Evolutionary conservation across 2,797 vertebrate genomes (phyloP).

Genomic region (Bovichtus diacanthus): DNA sequence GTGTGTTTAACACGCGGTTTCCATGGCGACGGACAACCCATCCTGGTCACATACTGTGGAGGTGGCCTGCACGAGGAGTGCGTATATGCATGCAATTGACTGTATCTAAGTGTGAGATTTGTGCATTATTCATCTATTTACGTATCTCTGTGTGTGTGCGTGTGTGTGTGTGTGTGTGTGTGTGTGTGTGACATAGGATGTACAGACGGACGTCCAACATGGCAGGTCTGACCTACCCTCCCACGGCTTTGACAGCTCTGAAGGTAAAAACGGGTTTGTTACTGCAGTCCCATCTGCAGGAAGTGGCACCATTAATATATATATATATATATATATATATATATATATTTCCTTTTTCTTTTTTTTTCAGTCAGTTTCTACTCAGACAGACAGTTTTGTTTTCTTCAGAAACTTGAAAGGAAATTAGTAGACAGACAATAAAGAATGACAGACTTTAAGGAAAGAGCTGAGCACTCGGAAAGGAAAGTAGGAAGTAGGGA

Average conservation of each 20-base stretch:
- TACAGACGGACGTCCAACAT: constrained; percentile 96
- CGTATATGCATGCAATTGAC: constrained; percentile 39
- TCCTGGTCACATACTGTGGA: constrained; percentile 58
- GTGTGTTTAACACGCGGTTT: constrained; percentile 51
- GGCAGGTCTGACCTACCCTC: constrained; percentile 94
- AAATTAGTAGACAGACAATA: neutral
- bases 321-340: too few relatives aligned
- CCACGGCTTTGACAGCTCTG: constrained; percentile 91
- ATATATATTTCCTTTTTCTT: too few relatives aligned
- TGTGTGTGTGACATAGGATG: constrained; percentile 87
- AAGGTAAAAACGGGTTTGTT: constrained; percentile 85
- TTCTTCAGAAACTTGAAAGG: neutral
- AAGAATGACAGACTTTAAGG: neutral
- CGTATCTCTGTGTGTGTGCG: constrained; percentile 10
- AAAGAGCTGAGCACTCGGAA: neutral
- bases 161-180: constrained; percentile 5
- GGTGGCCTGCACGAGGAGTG: constrained; percentile 35
- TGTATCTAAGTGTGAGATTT: constrained; percentile 26
- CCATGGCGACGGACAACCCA: constrained; percentile 55
- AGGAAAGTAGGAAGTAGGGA: neutral
- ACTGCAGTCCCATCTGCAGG: neutral
- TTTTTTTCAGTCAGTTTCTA: neutral
- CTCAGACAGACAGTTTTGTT: neutral
- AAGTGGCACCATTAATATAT: constrained; percentile 10
- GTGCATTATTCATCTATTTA: neutral